Percentiles rank a stretch among this genome's conserved stretches.
Evolutionary conservation across 53 echinoderm and acorn worm genomes (phyloP).

Genomic region (Mesocentrotus franciscanus): DNA sequence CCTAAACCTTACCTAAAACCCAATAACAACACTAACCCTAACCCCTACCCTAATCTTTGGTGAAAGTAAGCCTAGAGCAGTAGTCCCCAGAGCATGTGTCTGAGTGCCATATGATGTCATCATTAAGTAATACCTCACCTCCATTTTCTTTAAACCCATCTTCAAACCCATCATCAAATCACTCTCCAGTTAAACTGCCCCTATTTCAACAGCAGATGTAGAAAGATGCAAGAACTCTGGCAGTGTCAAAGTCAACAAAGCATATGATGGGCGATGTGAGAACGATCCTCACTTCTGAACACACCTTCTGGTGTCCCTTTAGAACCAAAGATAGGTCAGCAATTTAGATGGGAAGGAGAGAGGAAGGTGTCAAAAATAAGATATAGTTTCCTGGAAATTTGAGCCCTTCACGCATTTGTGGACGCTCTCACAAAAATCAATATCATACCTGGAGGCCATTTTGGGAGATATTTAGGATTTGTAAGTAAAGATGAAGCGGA

Average conservation of each 20-base stretch:
- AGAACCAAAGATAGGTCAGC: conserved; percentile 4
- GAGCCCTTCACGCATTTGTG: conserved; percentile 56
- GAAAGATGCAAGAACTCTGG: neutral
- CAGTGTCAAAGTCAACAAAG: neutral
- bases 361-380: conserved; percentile 59
- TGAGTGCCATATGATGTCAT: neutral
- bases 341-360: conserved; percentile 8
- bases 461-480: conserved; percentile 55
- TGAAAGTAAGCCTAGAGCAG: too few species aligned
- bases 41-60: too few species aligned
- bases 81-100: too few species aligned
- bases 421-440: conserved; percentile 53
- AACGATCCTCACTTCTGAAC: neutral
- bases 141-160: neutral
- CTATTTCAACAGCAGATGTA: neutral
- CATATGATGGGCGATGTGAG: neutral
- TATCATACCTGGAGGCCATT: conserved; percentile 49
- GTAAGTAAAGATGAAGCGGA: conserved; percentile 58
- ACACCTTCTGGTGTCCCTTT: neutral
- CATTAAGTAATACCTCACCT: neutral
- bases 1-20: too few species aligned
- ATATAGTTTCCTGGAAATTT: conserved; percentile 64
- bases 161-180: neutral
- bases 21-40: too few species aligned
- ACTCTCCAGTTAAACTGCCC: neutral